These are phyloP conservation scores for Nannoperca obscura DNA, from an alignment of 2,797 vertebrate species.

Conservation along the genomic window DNA sequence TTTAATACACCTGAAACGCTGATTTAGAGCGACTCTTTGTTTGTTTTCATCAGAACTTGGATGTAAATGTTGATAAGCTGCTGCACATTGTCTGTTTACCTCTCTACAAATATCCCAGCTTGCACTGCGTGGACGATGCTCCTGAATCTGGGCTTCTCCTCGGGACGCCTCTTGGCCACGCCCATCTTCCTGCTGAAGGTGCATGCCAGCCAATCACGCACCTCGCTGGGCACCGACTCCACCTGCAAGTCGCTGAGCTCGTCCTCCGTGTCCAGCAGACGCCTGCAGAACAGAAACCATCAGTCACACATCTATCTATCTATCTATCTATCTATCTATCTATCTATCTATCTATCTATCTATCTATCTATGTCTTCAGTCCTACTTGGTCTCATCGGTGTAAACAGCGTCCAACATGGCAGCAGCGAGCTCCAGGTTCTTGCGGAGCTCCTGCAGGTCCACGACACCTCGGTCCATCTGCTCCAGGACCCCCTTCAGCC, in stretches of 20 bases:
- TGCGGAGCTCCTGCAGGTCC: slow-evolving; percentile 93
- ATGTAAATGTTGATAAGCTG: not conserved
- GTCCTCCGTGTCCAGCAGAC: slow-evolving; percentile 95
- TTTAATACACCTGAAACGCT: too few species aligned
- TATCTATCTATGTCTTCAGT: slow-evolving; percentile 7
- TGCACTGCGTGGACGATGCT: slow-evolving; percentile 98
- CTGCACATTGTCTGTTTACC: slow-evolving; percentile 77
- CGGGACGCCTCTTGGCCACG: slow-evolving; percentile 90
- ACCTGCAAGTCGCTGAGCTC: slow-evolving; percentile 95
- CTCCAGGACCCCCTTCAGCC: slow-evolving; percentile 94
- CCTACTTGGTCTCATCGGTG: slow-evolving; percentile 95
- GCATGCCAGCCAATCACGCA: slow-evolving; percentile 97
- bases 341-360: not conserved
- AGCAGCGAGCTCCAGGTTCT: slow-evolving; percentile 96
- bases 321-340: not conserved
- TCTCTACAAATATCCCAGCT: slow-evolving; percentile 98
- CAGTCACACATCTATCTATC: not conserved
- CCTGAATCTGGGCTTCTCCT: slow-evolving; percentile 97
- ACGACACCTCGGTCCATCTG: slow-evolving; percentile 95
- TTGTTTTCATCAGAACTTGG: too few species aligned
- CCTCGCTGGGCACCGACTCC: slow-evolving; percentile 94
- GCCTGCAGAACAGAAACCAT: slow-evolving; percentile 78
- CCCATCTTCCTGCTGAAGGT: slow-evolving; percentile 98
- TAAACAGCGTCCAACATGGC: slow-evolving; percentile 96
- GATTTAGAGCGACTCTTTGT: too few species aligned